Conservation (phyloP, 1,140 invertebrate genomes). For the Plectus sambesii region DNA sequence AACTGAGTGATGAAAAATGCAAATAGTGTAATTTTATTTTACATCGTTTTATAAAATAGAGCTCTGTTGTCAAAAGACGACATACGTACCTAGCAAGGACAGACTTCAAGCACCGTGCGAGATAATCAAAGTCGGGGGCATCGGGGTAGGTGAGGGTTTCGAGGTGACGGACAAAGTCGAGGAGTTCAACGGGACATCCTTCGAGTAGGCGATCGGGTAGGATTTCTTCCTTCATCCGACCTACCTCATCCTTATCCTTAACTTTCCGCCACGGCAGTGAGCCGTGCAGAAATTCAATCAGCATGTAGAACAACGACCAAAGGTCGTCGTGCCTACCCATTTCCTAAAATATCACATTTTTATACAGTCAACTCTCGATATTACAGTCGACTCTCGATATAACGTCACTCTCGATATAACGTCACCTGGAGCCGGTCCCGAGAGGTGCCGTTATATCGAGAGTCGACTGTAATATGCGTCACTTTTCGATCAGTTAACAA, state of each 20-base stretch:
- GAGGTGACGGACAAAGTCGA: slow-evolving; percentile 36
- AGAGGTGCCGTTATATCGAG: too few species aligned
- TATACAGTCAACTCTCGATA: too few species aligned
- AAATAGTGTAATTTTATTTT: too few species aligned
- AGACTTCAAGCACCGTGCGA: slow-evolving; percentile 26
- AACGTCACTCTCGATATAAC: too few species aligned
- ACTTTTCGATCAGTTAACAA: slow-evolving; percentile 12
- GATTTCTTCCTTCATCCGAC: slow-evolving; percentile 45
- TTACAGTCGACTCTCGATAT: too few species aligned
- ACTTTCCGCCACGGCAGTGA: slow-evolving; percentile 98
- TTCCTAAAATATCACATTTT: slow-evolving; percentile 55
- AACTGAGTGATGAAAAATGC: too few species aligned
- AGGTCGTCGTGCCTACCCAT: slow-evolving; percentile 99
- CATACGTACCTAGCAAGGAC: slow-evolving; percentile 23
- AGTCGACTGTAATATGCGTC: background rate
- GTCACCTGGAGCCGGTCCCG: too few species aligned
- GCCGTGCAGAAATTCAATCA: slow-evolving; percentile 96
- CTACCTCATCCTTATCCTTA: slow-evolving; percentile 85
- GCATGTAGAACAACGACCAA: slow-evolving; percentile 99
- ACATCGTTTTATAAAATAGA: too few species aligned
- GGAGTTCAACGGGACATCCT: slow-evolving; percentile 38
- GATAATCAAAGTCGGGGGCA: slow-evolving; percentile 36
- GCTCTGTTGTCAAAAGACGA: too few species aligned
- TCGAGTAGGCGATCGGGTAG: slow-evolving; percentile 36
- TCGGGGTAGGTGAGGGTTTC: slow-evolving; percentile 35